Evolutionary conservation across 2,888 invertebrate species (phyloP).

Genomic region (Nephrotoma appendiculata): DNA sequence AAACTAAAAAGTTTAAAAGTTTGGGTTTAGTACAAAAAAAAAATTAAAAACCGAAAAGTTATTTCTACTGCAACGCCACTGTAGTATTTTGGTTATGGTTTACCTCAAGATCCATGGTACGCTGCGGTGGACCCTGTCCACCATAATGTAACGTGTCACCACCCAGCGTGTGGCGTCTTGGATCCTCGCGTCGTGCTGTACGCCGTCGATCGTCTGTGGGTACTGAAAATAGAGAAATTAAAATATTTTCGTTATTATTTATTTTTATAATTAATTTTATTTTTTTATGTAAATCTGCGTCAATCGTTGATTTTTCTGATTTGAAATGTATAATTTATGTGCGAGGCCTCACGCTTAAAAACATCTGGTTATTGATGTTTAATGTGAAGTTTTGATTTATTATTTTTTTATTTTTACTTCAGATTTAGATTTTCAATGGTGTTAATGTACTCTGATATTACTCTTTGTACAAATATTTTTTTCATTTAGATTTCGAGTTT

Average conservation of each 20-base stretch:
- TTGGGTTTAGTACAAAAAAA: background rate
- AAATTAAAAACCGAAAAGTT: background rate
- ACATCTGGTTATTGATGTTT: background rate
- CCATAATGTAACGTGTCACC: conserved; percentile 53
- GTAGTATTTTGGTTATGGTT: background rate
- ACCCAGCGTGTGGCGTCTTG: conserved; percentile 67
- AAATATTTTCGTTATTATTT: background rate
- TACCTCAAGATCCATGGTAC: conserved; percentile 68
- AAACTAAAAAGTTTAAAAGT: background rate
- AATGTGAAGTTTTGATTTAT: background rate
- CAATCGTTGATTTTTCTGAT: background rate
- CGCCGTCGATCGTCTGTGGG: conserved; percentile 27
- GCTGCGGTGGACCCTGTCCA: conserved; percentile 34
- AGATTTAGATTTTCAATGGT: background rate
- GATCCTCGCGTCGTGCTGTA: conserved; percentile 55
- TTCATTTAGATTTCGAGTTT: background rate
- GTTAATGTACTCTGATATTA: background rate
- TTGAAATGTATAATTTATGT: background rate
- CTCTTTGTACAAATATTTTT: background rate
- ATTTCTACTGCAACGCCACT: background rate
- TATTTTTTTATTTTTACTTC: background rate
- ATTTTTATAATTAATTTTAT: background rate
- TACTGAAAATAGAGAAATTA: conserved; percentile 9
- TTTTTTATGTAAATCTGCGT: background rate
- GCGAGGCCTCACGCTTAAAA: background rate